Base-by-base conservation (phyloP, 2,797 vertebrate species). In the Okamejei kenojei region DNA sequence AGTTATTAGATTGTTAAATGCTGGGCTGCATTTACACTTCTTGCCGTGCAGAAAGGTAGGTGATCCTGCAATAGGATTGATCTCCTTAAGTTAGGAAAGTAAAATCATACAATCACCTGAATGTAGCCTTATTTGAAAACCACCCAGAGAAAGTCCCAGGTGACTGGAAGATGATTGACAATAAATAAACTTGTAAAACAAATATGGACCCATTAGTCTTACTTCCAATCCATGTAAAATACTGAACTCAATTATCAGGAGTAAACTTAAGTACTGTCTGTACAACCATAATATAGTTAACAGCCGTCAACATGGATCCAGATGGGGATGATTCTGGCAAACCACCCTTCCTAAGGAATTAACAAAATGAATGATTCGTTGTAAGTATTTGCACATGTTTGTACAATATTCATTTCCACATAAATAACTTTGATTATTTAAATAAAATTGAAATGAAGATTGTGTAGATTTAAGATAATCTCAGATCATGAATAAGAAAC, bases 1-100 rank as follows among this genome's bases (percentile, higher is more conserved):
- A 92, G 90, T 92, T 92, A 92, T 92, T 92, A 92, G 90, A 92
- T 92, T 76, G 90, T 92, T 92, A 92, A 92, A 92, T 76, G 71
- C 71, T 92, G 90, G 71, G 76, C 68, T 92, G 45, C 38, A 76
- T 92, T 92, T 92, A 29, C 90, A 92, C 90, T 11, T 54, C 68
- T 92, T 29, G 38, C 26, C 29, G 45, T n/a, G 23, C 90, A 76
- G 90, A 92, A 71, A 92, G 71, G 90, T 92, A 76, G 68, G 17
- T 74, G 88, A 74, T 91, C 71, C 23, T 23, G 21, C 35, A 73
- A 38, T 45, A 13, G 71, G 73, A 76, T 74, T 92, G 71, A 38
- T 74, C 2, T 74, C 71, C 90, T 29, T 10, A 23, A 74, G 90
- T 15, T 74, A 92, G 58, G 38, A 74, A 74, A 76, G 45, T 73